Percentiles rank a stretch among this genome's conserved stretches.
Evolutionary conservation across 1,140 invertebrate species (phyloP).

Genomic region (Gyrodactylus bullatarudis): DNA sequence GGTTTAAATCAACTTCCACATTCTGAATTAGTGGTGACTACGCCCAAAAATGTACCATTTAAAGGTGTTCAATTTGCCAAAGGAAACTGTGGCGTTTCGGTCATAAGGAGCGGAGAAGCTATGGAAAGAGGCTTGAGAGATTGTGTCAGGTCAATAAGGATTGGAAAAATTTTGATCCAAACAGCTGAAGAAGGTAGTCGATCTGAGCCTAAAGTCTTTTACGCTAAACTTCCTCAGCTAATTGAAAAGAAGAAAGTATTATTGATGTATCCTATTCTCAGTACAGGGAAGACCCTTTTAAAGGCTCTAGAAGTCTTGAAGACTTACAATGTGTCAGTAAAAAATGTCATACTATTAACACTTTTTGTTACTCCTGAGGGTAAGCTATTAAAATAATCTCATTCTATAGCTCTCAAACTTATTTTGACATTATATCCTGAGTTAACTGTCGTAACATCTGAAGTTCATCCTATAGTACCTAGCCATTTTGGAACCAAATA

Average conservation of each 20-base stretch:
- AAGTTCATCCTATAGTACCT: conserved; percentile 65
- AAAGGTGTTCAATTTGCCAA: conserved; percentile 62
- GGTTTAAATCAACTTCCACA: conserved; percentile 84
- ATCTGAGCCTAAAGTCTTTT: conserved; percentile 57
- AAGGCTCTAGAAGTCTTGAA: conserved; percentile 65
- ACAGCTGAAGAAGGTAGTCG: conserved; percentile 60
- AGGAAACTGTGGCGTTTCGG: conserved; percentile 90
- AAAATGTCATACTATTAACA: conserved; percentile 71
- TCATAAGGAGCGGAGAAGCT: conserved; percentile 59
- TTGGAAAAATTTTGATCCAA: conserved; percentile 86
- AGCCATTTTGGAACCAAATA: conserved; percentile 94
- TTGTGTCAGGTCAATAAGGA: conserved; percentile 72
- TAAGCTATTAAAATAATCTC: not conserved
- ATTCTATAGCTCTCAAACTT: conserved; percentile 15
- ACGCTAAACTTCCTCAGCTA: conserved; percentile 83
- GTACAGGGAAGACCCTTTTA: conserved; percentile 62
- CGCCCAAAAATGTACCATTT: conserved; percentile 37
- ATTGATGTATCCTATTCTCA: conserved; percentile 95
- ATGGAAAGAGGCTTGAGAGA: conserved; percentile 84
- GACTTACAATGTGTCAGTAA: conserved; percentile 59
- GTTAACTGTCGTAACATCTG: conserved; percentile 71
- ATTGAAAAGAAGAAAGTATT: conserved; percentile 50
- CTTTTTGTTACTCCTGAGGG: conserved; percentile 56
- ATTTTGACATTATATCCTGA: conserved; percentile 31
- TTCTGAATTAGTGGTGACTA: conserved; percentile 46